A percentile compares a stretch with the other conserved stretches of the same genome.
These are phyloP conservation scores for Auanema freiburgensis DNA, from an alignment of 2,888 invertebrate genomes.

Conservation along the genomic window DNA sequence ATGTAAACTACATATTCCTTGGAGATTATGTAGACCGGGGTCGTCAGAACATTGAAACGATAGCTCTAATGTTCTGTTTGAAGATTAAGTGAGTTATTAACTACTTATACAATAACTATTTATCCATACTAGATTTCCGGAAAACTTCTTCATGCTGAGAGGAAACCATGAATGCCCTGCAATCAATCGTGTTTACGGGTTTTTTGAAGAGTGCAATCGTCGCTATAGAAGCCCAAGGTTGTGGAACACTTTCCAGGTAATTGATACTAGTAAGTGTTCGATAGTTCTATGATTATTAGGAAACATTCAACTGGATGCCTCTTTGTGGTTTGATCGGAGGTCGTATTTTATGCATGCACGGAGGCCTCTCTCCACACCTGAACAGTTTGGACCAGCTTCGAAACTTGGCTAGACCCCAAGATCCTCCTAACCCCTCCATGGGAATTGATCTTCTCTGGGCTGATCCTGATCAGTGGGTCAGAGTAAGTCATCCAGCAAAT, in stretches of 20 bases:
- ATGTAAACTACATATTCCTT: slow-evolving; percentile 51
- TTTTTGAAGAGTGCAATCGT: slow-evolving; percentile 56
- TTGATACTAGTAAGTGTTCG: background rate
- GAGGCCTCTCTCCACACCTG: slow-evolving; percentile 47
- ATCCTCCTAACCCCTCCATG: slow-evolving; percentile 46
- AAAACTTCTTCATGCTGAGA: slow-evolving; percentile 47
- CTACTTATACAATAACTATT: background rate
- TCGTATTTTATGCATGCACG: slow-evolving; percentile 46
- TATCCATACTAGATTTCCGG: background rate
- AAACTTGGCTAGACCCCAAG: slow-evolving; percentile 41
- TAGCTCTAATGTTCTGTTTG: slow-evolving; percentile 55
- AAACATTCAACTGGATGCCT: slow-evolving; percentile 52
- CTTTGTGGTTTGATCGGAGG: slow-evolving; percentile 40
- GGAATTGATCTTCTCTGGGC: slow-evolving; percentile 39
- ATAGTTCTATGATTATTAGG: slow-evolving; percentile 13
- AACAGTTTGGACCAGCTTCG: slow-evolving; percentile 44
- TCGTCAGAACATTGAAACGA: slow-evolving; percentile 56
- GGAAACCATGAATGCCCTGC: slow-evolving; percentile 58
- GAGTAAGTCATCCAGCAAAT: slow-evolving; percentile 32
- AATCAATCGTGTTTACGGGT: slow-evolving; percentile 59
- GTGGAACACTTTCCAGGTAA: slow-evolving; percentile 25
- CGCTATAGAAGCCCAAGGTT: slow-evolving; percentile 48
- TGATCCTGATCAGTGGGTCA: slow-evolving; percentile 48
- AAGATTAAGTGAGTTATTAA: slow-evolving; percentile 43
- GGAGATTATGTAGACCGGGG: slow-evolving; percentile 56